phyloP scores from a whole-genome alignment of 1,140 invertebrate genomes.

The Bombus difficillimus region DNA sequence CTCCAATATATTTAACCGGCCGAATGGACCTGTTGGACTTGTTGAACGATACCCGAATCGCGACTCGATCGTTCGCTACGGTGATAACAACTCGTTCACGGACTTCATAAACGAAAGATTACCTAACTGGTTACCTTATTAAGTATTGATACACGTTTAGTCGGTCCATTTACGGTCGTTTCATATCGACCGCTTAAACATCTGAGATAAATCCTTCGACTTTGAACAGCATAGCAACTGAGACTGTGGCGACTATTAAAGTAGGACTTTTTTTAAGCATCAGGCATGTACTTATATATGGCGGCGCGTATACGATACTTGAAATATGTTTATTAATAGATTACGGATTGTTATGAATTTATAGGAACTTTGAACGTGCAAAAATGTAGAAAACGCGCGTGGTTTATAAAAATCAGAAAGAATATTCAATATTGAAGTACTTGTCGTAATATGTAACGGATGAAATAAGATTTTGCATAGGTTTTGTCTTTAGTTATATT shows the following conservation, averaged over 20 bases:
- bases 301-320: background rate
- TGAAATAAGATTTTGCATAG: no score
- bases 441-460: no score
- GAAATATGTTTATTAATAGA: background rate
- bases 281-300: background rate
- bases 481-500: no score
- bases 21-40: background rate
- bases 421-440: no score
- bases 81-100: slow-evolving; percentile 40
- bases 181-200: slow-evolving; percentile 32
- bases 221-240: background rate
- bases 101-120: slow-evolving; percentile 62
- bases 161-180: slow-evolving; percentile 54
- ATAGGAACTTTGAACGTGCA: no score
- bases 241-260: background rate
- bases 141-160: slow-evolving; percentile 8
- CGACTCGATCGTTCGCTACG: slow-evolving; percentile 25
- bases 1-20: background rate
- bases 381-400: no score
- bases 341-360: no score
- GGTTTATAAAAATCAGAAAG: no score
- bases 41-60: background rate
- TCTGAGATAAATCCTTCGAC: slow-evolving; percentile 9
- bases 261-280: background rate
- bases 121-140: slow-evolving; percentile 57